Base-by-base conservation (phyloP, 2,797 vertebrate species). In the Ptychadena robeensis region DNA sequence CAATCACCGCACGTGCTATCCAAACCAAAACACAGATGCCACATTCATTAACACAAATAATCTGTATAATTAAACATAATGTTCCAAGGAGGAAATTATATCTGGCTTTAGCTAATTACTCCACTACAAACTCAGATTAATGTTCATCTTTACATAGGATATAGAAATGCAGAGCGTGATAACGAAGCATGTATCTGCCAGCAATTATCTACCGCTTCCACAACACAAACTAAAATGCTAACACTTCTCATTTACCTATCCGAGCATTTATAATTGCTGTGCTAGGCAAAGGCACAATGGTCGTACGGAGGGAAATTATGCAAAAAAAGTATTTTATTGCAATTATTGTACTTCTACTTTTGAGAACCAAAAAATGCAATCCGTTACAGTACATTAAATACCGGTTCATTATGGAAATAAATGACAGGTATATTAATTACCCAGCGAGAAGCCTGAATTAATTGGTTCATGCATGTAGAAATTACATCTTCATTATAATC, bases 401-500 rank as follows among this genome's bases (percentile, higher is more conserved):
- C 31, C 12, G 31, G 66, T 31, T 78, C 73, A 83, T 83, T 72
- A 65, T 9, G 53, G 59, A 66, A 83, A 66, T 44, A 48, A 38
- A 82, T 82, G 81, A 82, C 81, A 82, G 81, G 73, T 77, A 64
- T 77, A 77, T 82, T 82, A 82, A 82, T 77, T 70, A 77, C 66
- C 76, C 66, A 70, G 81, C 44, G 63, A 75, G 67, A 40, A 64
- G 44, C 37, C 48, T 28, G 22, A 57, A 82, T 82, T 82, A 82
- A 82, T 76, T 82, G 73, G 65, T 69, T 76, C 80, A 69, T 65
- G 67, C 73, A 31, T 82, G 81, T 8, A 14, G 67, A 63, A 82
- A 77, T 77, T 71, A 67, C 67, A 34, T 82, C 73, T 71, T 71
- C 12, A 61, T 77, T 75, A 76, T 44, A 70, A 82, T 77, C 28